Base-by-base conservation (phyloP, 2,797 vertebrate genomes). In the Danio aesculapii region DNA sequence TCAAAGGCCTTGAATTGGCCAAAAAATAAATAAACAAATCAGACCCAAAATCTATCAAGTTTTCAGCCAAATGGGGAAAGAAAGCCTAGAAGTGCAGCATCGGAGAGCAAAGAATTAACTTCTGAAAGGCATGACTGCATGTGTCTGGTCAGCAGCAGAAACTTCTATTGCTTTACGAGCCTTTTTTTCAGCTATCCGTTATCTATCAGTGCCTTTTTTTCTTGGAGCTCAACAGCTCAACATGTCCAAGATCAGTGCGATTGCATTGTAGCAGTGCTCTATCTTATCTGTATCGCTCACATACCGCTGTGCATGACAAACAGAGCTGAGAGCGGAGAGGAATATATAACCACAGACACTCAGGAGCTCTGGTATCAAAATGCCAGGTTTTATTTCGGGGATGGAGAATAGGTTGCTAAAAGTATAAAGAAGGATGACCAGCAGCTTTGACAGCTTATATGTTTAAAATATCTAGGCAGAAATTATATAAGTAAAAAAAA, bases 261-360 rank as follows among this genome's bases (percentile, higher is more conserved):
- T 10, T 53, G 58, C 39, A 72, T 63, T 71, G 68, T 79, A 74
- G 61, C 46, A 50, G 46, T 2, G 49, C 47, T 75, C 61, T 58
- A 63, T 68, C 79, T 75, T 72, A 81, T 85, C 73, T 53, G 11
- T 19, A 66, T 75, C 76, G 75, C 64, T 57, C 21, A 41, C n/a
- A 50, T 59, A 21, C 69, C 9, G 61, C 44, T 49, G 62, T 57
- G 50, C 78, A 70, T 80, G 67, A 82, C 72, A 75, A 87, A 83
- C 58, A 58, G 39, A 78, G 30, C 16, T 71, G 49, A 61, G 16
- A 78, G 63, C 50, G 43, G 30, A 63, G 41, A 72, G 50, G 11
- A 70, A 74, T 59, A 53, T 52, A 8, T 57, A 71, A 66, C n/a
- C 6, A 3, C 58, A 73, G 19, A 70, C 75, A 61, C 74, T 50